phyloP scores from a whole-genome alignment of 2,113 vertebrate species.

The Sinocyclocheilus anophthalmus region DNA sequence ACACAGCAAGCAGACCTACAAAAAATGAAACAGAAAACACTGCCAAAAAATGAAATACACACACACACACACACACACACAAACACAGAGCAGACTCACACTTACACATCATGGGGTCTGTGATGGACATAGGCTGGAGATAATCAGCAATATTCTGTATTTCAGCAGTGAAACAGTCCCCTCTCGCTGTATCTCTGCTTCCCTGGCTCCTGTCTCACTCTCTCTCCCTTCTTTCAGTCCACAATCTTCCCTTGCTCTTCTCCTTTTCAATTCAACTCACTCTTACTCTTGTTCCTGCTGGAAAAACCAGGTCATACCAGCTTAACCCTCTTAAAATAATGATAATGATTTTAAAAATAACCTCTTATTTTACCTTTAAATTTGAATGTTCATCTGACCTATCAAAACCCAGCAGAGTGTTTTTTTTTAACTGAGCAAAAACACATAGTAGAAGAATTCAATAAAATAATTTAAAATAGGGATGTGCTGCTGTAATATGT shows the following conservation, averaged over 20 bases:
- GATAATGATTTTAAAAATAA: not conserved
- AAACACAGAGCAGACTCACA: not conserved
- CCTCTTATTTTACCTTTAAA: not conserved
- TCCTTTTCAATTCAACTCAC: conserved; percentile 8
- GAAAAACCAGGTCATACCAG: not conserved
- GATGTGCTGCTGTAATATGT: not conserved
- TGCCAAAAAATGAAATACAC: conserved; percentile 6
- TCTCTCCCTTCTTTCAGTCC: not conserved
- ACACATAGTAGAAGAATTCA: not conserved
- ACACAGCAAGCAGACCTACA: conserved; percentile 18
- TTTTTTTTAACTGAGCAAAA: not conserved
- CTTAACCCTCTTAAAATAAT: not conserved
- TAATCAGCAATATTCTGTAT: conserved; percentile 36
- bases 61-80: not conserved
- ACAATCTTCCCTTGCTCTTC: not conserved
- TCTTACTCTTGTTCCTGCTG: not conserved
- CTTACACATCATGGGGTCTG: not conserved
- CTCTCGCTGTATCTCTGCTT: not conserved
- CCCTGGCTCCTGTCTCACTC: not conserved
- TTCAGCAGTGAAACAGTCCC: not conserved
- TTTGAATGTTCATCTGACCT: not conserved
- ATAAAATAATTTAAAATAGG: not conserved
- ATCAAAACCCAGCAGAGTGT: not conserved
- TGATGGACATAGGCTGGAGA: not conserved
- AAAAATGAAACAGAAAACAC: not conserved